Conservation (phyloP, 2,888 invertebrate genomes). For the Ophion obscuratus region DNA sequence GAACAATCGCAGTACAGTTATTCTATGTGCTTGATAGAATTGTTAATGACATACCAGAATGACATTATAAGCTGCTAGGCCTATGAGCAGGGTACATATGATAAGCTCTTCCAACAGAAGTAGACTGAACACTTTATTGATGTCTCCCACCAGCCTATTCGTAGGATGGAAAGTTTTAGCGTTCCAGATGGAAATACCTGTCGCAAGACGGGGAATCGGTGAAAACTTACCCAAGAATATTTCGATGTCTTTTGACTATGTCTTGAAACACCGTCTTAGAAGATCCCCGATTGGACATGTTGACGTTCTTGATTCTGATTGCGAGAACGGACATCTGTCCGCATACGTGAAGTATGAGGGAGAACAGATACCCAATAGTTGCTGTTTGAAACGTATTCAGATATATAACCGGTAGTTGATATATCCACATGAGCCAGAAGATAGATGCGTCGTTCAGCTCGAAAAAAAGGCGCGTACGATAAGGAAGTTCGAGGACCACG, state of each 20-base stretch:
- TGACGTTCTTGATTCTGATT: constrained; percentile 47
- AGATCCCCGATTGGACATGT: constrained; percentile 4
- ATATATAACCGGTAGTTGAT: constrained; percentile 55
- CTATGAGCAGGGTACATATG: constrained; percentile 50
- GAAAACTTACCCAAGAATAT: constrained; percentile 44
- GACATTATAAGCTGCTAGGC: constrained; percentile 62
- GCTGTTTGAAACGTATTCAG: constrained; percentile 48
- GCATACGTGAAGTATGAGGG: constrained; percentile 54
- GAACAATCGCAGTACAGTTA: constrained; percentile 4
- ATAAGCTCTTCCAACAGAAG: constrained; percentile 62
- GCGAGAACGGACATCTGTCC: constrained; percentile 50
- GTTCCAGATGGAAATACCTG: not conserved
- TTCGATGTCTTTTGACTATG: constrained; percentile 39
- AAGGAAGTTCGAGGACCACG: constrained; percentile 16
- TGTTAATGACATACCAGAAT: constrained; percentile 49
- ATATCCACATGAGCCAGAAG: constrained; percentile 48
- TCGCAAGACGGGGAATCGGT: not conserved
- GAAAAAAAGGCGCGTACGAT: constrained; percentile 38
- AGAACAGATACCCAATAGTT: constrained; percentile 51
- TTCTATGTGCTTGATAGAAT: not conserved
- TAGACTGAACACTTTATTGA: constrained; percentile 54
- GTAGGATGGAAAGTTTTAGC: not conserved
- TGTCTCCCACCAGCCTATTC: constrained; percentile 50
- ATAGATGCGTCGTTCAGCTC: constrained; percentile 27
- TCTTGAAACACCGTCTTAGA: constrained; percentile 17